Evolutionary conservation across 2,888 invertebrate genomes (phyloP).

Genomic region (Heliconius sara): DNA sequence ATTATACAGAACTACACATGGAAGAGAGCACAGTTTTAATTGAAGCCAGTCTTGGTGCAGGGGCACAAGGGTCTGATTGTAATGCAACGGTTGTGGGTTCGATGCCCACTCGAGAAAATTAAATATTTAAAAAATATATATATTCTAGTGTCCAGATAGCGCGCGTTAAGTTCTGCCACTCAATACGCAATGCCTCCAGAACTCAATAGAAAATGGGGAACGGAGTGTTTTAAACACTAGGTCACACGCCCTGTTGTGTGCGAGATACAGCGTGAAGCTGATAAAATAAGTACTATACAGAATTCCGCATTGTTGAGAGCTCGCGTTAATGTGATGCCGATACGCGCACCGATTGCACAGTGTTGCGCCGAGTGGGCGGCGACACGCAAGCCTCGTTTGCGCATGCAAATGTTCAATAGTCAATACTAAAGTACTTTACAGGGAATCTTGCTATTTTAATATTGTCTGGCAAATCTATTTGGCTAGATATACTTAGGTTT

Average conservation of each 20-base stretch:
- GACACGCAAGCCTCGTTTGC: conserved; percentile 74
- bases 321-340: conserved; percentile 77
- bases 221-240: too few species aligned
- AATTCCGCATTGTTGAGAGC: conserved; percentile 51
- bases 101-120: too few species aligned
- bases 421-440: conserved; percentile 70
- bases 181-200: too few species aligned
- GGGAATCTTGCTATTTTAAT: conserved; percentile 64
- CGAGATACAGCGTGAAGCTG: too few species aligned
- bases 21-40: conserved; percentile 66
- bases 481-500: background rate
- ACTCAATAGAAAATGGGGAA: too few species aligned
- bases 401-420: conserved; percentile 75
- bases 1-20: conserved; percentile 39
- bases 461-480: conserved; percentile 57
- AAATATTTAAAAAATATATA: too few species aligned
- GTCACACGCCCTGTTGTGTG: too few species aligned
- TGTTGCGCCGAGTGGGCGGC: conserved; percentile 68
- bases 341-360: conserved; percentile 74
- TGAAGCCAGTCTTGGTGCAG: conserved; percentile 56
- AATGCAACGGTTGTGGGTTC: too few species aligned
- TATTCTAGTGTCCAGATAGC: too few species aligned
- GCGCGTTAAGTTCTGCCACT: too few species aligned
- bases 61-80: too few species aligned
- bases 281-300: conserved; percentile 14